A percentile compares a stretch with the other conserved stretches of the same genome.
phyloP scores from a whole-genome alignment of 2,797 vertebrate genomes.

The Adelosebastes latens region DNA sequence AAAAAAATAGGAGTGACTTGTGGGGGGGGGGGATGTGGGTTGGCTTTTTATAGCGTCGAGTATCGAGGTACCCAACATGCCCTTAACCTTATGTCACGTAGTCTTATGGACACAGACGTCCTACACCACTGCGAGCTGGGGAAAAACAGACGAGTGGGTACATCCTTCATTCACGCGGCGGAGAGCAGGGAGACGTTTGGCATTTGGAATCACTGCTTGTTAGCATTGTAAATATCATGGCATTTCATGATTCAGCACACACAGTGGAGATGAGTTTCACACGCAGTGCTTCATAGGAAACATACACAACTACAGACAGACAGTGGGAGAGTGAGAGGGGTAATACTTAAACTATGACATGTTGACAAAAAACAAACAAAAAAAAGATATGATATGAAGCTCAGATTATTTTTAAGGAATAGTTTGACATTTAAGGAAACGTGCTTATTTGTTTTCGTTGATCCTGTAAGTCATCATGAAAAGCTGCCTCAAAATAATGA shows the following conservation, averaged over 20 bases:
- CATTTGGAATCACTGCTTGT: constrained; percentile 33
- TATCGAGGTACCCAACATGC: constrained; percentile 84
- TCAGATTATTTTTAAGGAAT: neutral
- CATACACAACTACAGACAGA: neutral
- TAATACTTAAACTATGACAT: neutral
- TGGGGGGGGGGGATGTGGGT: constrained; percentile 54
- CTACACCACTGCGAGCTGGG: constrained; percentile 7
- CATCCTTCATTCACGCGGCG: constrained; percentile 14
- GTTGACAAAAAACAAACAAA: neutral
- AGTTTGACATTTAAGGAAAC: neutral
- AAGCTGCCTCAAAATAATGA: no score
- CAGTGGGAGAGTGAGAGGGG: neutral
- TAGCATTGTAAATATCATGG: constrained; percentile 31
- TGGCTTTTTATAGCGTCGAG: constrained; percentile 85
- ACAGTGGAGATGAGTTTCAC: neutral
- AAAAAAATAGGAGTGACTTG: constrained; percentile 71
- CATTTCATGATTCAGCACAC: constrained; percentile 16
- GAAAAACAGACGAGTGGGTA: neutral
- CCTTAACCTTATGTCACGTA: constrained; percentile 82
- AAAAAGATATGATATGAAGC: neutral
- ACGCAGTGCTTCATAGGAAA: neutral
- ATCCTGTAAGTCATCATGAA: no score
- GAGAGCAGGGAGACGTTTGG: constrained; percentile 8
- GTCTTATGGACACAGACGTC: constrained; percentile 57
- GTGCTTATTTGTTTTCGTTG: no score